These are phyloP conservation scores for Amphipyra berbera DNA, from an alignment of 2,888 invertebrate species.

Conservation along the genomic window DNA sequence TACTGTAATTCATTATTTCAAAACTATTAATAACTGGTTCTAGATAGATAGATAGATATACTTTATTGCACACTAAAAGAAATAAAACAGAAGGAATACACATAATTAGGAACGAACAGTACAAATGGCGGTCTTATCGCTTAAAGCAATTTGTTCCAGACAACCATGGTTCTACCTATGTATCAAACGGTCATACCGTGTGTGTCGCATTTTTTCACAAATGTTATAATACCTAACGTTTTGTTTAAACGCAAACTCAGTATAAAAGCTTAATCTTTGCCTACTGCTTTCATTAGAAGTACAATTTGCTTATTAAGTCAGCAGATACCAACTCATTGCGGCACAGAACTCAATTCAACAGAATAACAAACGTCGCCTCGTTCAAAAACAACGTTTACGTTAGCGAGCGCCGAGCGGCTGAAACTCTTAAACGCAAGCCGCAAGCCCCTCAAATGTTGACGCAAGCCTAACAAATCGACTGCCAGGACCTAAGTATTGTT, in stretches of 20 bases:
- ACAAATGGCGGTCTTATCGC: too few relatives aligned
- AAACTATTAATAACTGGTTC: too few relatives aligned
- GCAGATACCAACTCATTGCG: constrained; percentile 40
- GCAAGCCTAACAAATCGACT: constrained; percentile 63
- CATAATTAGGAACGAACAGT: too few relatives aligned
- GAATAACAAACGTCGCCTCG: constrained; percentile 54
- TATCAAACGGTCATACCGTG: too few relatives aligned
- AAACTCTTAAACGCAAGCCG: constrained; percentile 52
- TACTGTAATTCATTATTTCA: too few relatives aligned
- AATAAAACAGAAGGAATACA: too few relatives aligned
- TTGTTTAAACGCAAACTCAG: neutral
- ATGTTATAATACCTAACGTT: too few relatives aligned
- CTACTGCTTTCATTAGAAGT: constrained; percentile 18
- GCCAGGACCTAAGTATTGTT: constrained; percentile 56
- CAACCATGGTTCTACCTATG: too few relatives aligned
- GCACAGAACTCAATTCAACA: constrained; percentile 47
- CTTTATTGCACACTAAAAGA: too few relatives aligned
- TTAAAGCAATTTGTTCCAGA: too few relatives aligned
- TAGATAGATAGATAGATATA: too few relatives aligned
- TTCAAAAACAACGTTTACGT: constrained; percentile 53
- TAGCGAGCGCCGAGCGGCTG: constrained; percentile 36
- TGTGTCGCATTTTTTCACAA: too few relatives aligned
- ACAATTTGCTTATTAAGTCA: constrained; percentile 20
- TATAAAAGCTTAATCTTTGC: neutral
- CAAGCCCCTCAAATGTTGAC: constrained; percentile 63